Base-by-base conservation (phyloP, 2,797 vertebrate genomes). In the Sebastes nivosus region DNA sequence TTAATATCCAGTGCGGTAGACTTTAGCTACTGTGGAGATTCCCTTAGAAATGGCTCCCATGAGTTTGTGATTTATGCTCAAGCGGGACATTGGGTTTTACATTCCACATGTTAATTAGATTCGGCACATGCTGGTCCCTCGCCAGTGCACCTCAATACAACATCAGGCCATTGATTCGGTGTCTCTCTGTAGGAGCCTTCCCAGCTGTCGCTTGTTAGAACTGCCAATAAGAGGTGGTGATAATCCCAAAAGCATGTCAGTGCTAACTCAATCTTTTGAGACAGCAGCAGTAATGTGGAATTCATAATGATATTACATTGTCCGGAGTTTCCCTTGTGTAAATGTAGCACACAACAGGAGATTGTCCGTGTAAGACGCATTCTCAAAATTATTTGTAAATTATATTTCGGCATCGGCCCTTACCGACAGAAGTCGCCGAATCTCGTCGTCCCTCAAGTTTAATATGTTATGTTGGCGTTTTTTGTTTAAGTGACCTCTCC, bases 71-170 rank as follows among this genome's bases (percentile, higher is more conserved):
- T 87, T 90, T 67, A 70, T 34, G 25, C 22, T 52, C 66, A 14
- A 34, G 32, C 55, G 5, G 72, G 68, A 83, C 78, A 61, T 68
- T 69, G 72, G n/a, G n/a, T 60, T 60, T 57, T 64, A 73, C 82
- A 77, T 88, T 85, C 77, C 86, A 80, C 59, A 68, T 77, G 67
- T 80, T 85, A 79, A 86, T 90, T 80, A 42, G 71, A 76, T 81
- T 83, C 1, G 11, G 69, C 55, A 58, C 59, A 55, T 60, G 22
- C 54, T 69, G 34, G 74, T 65, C 72, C n/a, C 58, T 74, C 5
- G 54, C 36, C 65, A 8, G 20, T 8, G 9, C 10, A 66, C 59
- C 50, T 55, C 18, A 55, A 29, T 5, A 38, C 36, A 66, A 30
- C 55, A 69, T 34, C 18, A 25, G 57, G n/a, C 7, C 71, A 68